Evolutionary conservation across 1,140 invertebrate genomes (phyloP), one percentile per base, ranked within the genome.

Genomic region (Acromyrmex heyeri): DNA sequence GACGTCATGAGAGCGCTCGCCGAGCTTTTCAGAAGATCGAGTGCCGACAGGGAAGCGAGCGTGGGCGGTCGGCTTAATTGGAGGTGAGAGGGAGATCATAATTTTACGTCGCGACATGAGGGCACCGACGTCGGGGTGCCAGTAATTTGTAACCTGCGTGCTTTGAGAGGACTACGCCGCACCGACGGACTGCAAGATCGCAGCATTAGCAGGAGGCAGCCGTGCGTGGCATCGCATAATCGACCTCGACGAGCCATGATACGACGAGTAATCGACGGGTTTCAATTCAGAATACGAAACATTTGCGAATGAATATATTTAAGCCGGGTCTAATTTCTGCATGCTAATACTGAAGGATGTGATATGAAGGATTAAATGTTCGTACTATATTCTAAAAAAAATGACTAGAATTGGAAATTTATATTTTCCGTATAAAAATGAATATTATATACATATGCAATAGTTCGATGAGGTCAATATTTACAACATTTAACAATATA

Each of bases 91-190:
- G 72, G 79, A 87, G 88, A 90, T 90, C 89, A 87, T 90, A 90
- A 90, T 90, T 90, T 90, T 81, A 70, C 76, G 88, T 90, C 88
- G 89, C 88, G 88, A 90, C 89, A 79, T 61, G 76, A 90, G 76
- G 88, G 88, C 88, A 90, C 73, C 81, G 69, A 16, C 81, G 73
- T 44, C 59, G 65, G 53, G 86, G 76, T 57, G 89, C 70, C 89
- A 48, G 89, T 85, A 90, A 90, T 90, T 90, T 88, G 88, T 88
- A 86, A 90, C 81, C 76, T 83, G 81, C 79, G 81, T 90, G 89
- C 81, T 82, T 53, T 64, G 86, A 78, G 86, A 81, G 55, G 75
- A 79, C 75, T 62, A 81, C 70, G 76, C 34, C 53, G 38, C 24
- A 18, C 69, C 72, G 86, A 83, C 81, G 44, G 53, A 72, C 72